Evolutionary conservation across 2,888 invertebrate genomes (phyloP), one percentile per base, ranked within the genome.

Genomic region (Microdon myrmicae): DNA sequence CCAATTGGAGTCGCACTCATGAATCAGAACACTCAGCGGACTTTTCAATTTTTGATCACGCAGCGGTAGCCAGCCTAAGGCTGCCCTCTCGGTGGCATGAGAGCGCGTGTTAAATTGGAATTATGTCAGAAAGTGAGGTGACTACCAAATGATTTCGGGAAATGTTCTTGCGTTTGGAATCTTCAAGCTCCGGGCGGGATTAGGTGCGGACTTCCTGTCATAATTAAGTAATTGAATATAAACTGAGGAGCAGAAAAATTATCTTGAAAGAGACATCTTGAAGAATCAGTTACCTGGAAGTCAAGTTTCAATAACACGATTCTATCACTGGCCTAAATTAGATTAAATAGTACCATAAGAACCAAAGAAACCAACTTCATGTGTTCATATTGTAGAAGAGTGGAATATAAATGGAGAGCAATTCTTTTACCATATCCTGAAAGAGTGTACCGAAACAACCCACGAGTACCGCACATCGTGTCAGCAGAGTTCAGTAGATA

Each of bases 31-130:
- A 51, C 56, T 61, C 47, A 64, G 56, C 56, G 56, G 14, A 13
- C 34, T 25, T 51, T 51, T 45, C 37, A 20, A 61, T 61, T 61
- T 61, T 32, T 32, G 39, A 61, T 61, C 56, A 61, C 61, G 61
- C 20, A 29, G 3, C 16, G 28, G 41, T 14, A 22, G 23, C 48
- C 17, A n/a, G n/a, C 39, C 20, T 9, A 48, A 35, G 9, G 7
- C 34, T 25, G 17, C 2, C 4, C 2, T 8, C 23, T 35, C 12
- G n/a, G n/a, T 31, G 25, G 14, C 20, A n/a, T n/a, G n/a, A 8
- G 9, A 37, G 8, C 29, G 20, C 20, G 39, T 44, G 23, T 53
- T 53, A 47, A 41, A 47, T 37, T 20, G 37, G 37, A 54, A 53
- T 54, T 54, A 54, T 53, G 26, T 41, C 59, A 26, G 34, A 45